phyloP scores from a whole-genome alignment of 2,113 vertebrate species.

The Indicator maculatus region DNA sequence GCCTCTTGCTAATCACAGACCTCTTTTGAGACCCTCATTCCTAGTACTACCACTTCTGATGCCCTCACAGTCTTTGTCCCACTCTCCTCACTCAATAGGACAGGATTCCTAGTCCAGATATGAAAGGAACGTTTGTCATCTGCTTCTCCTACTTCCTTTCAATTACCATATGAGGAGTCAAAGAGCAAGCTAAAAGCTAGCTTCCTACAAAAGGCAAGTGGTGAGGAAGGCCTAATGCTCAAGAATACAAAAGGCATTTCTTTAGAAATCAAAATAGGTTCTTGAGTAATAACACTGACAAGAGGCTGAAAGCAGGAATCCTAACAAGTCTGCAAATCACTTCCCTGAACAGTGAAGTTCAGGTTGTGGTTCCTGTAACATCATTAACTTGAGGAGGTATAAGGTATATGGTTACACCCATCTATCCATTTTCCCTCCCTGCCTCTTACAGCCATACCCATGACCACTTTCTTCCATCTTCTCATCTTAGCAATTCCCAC shows the following conservation, averaged over 20 bases:
- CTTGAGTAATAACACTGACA: not conserved
- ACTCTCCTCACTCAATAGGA: not conserved
- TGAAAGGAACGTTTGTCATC: not conserved
- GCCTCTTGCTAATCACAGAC: not conserved
- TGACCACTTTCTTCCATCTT: not conserved
- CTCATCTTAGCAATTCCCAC: not conserved
- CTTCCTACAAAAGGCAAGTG: not conserved
- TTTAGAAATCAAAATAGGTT: not conserved
- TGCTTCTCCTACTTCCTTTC: not conserved
- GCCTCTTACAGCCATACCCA: not conserved
- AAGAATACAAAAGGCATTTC: not conserved
- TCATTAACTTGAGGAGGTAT: not conserved
- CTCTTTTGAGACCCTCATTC: not conserved
- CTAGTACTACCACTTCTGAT: not conserved
- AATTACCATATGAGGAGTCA: not conserved
- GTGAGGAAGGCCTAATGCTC: not conserved
- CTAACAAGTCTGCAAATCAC: not conserved
- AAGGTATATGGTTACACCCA: constrained; percentile 25
- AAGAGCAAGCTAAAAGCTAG: not conserved
- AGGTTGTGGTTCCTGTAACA: not conserved
- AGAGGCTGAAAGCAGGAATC: not conserved
- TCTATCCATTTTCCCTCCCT: not conserved
- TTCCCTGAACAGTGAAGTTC: not conserved
- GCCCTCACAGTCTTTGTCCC: not conserved
- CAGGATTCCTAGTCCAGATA: not conserved